Conservation (phyloP, 2,797 vertebrate genomes). For the Hemibagrus guttatus region DNA sequence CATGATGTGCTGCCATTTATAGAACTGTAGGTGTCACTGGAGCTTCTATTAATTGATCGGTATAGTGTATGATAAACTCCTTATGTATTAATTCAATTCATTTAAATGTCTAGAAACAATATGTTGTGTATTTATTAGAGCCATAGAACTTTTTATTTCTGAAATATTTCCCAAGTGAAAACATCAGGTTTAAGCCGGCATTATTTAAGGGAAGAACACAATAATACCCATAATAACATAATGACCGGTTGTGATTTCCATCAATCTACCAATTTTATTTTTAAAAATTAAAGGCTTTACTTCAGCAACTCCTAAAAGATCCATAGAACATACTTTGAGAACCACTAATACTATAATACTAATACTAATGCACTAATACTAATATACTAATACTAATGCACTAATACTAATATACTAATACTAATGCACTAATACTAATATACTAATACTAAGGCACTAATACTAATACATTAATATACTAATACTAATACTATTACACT, state of each 20-base stretch:
- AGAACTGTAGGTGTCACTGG: slow-evolving; percentile 19
- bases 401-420: no score
- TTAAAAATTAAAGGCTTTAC: not conserved
- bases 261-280: not conserved
- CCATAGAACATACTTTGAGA: not conserved
- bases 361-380: no score
- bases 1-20: not conserved
- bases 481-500: no score
- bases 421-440: no score
- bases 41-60: not conserved
- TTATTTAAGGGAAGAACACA: not conserved
- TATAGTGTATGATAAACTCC: not conserved
- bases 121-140: not conserved
- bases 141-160: not conserved
- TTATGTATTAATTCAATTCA: not conserved
- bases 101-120: not conserved
- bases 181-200: not conserved
- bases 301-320: not conserved
- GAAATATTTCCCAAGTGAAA: not conserved
- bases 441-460: no score
- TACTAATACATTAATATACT: no score
- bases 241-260: not conserved
- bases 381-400: no score
- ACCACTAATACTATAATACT: no score
- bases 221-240: not conserved